Evolutionary conservation across 2,888 invertebrate species (phyloP), one percentile per base, ranked within the genome.

Genomic region (Temnothorax rugatulus): DNA sequence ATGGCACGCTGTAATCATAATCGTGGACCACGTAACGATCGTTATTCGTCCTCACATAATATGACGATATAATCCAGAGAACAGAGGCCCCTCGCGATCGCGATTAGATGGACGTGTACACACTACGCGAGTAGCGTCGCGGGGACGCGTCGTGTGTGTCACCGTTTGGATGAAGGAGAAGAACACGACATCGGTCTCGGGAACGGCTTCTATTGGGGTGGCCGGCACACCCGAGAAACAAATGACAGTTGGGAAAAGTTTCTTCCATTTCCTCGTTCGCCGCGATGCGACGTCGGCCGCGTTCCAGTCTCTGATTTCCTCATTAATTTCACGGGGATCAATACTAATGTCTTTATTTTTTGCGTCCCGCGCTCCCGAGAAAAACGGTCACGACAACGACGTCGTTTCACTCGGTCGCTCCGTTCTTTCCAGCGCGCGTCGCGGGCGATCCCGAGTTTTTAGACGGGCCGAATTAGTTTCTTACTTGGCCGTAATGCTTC

Each of bases 241-340:
- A 92, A 92, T 92, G 92, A 91, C 90, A 92, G 91, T 93, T 92
- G 88, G 90, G 89, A 91, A 91, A 92, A 88, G 86, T 91, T 91
- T 87, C 77, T 85, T 86, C 79, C 79, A 59, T 73, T 87, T 86
- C 84, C 77, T 69, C 85, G 74, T 44, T 74, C 77, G 75, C 82
- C 54, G 66, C 84, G 84, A 63, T 54, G 83, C 85, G 88, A 57
- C 64, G 76, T 21, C 69, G 64, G 69, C 66, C 85, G 89, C 90
- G 91, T 85, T 85, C 86, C 84, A 82, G 84, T 92, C 92, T 92
- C 92, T 93, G 93, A 93, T 93, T 93, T 92, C 88, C 92, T 93
- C 93, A 91, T 93, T 93, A 93, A 93, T 93, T 93, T 91, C 84
- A 38, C 71, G 61, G 52, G 69, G 86, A 86, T 76, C 83, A 85